These are phyloP conservation scores for Drosophila dives DNA, from an alignment of 2,888 invertebrate species.

Conservation along the genomic window DNA sequence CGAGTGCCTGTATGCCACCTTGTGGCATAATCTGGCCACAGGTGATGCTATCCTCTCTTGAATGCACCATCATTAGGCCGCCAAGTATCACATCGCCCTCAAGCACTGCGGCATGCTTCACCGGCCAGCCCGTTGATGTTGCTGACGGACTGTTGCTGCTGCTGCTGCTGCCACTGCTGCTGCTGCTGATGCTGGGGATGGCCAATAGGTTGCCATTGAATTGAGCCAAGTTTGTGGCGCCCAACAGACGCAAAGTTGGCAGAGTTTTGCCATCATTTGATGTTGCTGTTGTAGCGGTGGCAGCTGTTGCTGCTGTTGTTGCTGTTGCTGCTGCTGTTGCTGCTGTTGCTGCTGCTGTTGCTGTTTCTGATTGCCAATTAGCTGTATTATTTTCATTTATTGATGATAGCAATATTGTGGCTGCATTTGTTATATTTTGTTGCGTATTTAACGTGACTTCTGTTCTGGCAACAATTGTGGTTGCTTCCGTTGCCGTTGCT, in stretches of 20 bases:
- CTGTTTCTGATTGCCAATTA: slow-evolving; percentile 24
- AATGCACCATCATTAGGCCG: slow-evolving; percentile 98
- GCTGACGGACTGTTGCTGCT: slow-evolving; percentile 2
- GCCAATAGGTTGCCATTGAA: slow-evolving; percentile 2
- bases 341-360: slow-evolving; percentile 9
- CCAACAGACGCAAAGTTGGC: slow-evolving; percentile 86
- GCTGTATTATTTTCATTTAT: slow-evolving; percentile 35
- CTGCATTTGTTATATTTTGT: slow-evolving; percentile 4
- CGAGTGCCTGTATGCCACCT: slow-evolving; percentile 94
- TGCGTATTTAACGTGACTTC: slow-evolving; percentile 22
- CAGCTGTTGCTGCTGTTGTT: slow-evolving; percentile 12
- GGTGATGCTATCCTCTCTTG: slow-evolving; percentile 93
- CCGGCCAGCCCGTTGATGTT: slow-evolving; percentile 88
- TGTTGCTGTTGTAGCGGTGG: slow-evolving; percentile 8
- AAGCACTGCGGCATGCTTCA: slow-evolving; percentile 93
- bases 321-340: slow-evolving; percentile 7
- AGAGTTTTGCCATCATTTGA: slow-evolving; percentile 27
- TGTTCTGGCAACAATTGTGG: slow-evolving; percentile 10
- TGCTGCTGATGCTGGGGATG: slow-evolving; percentile 10
- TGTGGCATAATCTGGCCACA: slow-evolving; percentile 98
- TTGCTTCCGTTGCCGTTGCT: background rate
- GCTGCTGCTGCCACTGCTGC: slow-evolving; percentile 8
- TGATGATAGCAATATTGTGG: slow-evolving; percentile 17
- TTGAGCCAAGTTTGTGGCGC: slow-evolving; percentile 15
- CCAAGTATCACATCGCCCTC: slow-evolving; percentile 95